A percentile compares a stretch with the other conserved stretches of the same genome.
Evolutionary conservation across 1,140 invertebrate species (phyloP).

Genomic region (Lamellibrachia luymesi): DNA sequence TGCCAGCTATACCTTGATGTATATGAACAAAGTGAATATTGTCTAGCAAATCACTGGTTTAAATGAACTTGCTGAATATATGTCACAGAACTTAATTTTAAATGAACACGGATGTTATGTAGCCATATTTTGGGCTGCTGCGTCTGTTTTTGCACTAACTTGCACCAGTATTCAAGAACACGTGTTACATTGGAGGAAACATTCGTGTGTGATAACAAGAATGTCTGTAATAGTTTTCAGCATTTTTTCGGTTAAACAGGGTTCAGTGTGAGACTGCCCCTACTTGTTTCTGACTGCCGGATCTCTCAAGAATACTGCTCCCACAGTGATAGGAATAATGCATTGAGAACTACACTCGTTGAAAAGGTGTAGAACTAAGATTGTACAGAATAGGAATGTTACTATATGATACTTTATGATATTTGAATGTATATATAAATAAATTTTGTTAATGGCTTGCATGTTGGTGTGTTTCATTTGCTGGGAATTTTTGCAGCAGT

Average conservation of each 20-base stretch:
- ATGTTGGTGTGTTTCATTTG: background rate
- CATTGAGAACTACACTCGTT: background rate
- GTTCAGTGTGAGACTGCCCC: background rate
- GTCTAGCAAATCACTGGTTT: background rate
- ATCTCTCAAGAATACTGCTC: background rate
- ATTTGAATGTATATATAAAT: constrained; percentile 6
- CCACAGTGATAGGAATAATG: background rate
- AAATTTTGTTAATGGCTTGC: constrained; percentile 5
- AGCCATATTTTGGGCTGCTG: background rate
- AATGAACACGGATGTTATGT: background rate
- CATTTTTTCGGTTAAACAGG: background rate
- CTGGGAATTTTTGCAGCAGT: background rate
- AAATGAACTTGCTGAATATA: background rate
- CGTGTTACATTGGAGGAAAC: background rate
- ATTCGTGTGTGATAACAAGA: background rate
- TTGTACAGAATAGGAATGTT: constrained; percentile 1
- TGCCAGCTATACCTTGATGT: background rate
- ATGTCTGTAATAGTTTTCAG: background rate
- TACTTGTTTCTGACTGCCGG: too few species aligned
- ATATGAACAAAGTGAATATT: background rate
- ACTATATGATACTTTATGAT: background rate
- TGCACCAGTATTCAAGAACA: background rate
- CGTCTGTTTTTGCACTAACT: background rate
- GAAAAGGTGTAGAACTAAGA: background rate
- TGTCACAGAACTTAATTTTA: background rate